These are phyloP conservation scores for Cataglyphis albicans DNA, from an alignment of 2,888 invertebrate genomes.

Conservation along the genomic window DNA sequence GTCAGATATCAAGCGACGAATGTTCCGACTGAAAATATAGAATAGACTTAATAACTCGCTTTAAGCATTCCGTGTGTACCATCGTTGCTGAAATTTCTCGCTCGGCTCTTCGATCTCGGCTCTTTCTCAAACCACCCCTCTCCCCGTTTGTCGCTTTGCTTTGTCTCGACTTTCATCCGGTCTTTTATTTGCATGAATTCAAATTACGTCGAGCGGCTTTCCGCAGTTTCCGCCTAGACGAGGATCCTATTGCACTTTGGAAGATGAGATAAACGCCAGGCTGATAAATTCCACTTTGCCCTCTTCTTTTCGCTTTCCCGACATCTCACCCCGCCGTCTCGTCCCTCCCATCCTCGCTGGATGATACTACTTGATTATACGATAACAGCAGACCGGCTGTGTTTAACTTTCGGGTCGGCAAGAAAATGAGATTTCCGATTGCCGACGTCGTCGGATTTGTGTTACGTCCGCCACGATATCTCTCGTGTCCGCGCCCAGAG, in stretches of 20 bases:
- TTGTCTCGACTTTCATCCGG: conserved; percentile 32
- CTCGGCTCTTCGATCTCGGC: neutral
- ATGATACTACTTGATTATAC: conserved; percentile 52
- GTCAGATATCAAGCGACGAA: neutral
- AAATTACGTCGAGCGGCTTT: conserved; percentile 57
- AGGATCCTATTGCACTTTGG: conserved; percentile 51
- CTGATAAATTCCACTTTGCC: conserved; percentile 56
- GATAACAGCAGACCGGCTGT: conserved; percentile 52
- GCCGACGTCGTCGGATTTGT: conserved; percentile 41
- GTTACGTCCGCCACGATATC: conserved; percentile 28
- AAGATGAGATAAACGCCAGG: conserved; percentile 60
- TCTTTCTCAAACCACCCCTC: no score
- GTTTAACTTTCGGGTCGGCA: conserved; percentile 50
- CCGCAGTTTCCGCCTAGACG: conserved; percentile 39
- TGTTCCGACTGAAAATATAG: neutral
- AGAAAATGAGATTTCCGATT: conserved; percentile 55
- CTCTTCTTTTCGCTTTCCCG: conserved; percentile 24
- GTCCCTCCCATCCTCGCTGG: conserved; percentile 25
- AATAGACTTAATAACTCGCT: conserved; percentile 41
- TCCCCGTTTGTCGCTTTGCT: conserved; percentile 35
- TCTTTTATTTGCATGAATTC: conserved; percentile 60
- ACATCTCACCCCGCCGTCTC: conserved; percentile 13
- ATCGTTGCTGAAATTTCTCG: conserved; percentile 33
- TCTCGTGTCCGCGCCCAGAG: neutral
- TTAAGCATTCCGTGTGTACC: conserved; percentile 21